Conservation (phyloP, 2,113 vertebrate genomes). For the Candoia aspera region DNA sequence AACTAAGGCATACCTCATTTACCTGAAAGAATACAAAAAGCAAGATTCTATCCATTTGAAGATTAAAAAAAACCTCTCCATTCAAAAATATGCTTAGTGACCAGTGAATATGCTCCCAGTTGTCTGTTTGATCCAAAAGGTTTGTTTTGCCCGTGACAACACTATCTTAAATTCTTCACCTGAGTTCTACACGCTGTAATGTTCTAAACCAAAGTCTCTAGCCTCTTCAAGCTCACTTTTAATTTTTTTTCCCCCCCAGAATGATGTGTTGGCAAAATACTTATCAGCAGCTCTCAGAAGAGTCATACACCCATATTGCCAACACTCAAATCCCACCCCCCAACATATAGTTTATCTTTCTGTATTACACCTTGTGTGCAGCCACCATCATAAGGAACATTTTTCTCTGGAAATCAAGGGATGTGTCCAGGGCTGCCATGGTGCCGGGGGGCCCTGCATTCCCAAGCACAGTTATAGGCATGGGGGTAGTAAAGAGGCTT, state of each 20-base stretch:
- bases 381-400: not conserved
- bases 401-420: not conserved
- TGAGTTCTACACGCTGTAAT: not conserved
- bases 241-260: not conserved
- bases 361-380: not conserved
- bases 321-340: not conserved
- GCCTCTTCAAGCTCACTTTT: not conserved
- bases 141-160: not conserved
- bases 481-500: not conserved
- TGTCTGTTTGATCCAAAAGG: not conserved
- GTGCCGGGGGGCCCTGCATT: not conserved
- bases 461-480: not conserved
- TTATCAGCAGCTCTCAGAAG: not conserved
- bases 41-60: not conserved
- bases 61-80: not conserved
- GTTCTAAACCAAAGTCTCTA: not conserved
- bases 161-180: not conserved
- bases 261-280: not conserved
- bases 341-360: not conserved
- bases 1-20: too few relatives aligned
- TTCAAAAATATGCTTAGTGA: not conserved
- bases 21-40: too few relatives aligned
- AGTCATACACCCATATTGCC: not conserved
- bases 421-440: not conserved
- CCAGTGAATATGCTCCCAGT: not conserved